Evolutionary conservation across 2,113 vertebrate genomes (phyloP), one percentile per base, ranked within the genome.

Genomic region (Prochilodus magdalenae): DNA sequence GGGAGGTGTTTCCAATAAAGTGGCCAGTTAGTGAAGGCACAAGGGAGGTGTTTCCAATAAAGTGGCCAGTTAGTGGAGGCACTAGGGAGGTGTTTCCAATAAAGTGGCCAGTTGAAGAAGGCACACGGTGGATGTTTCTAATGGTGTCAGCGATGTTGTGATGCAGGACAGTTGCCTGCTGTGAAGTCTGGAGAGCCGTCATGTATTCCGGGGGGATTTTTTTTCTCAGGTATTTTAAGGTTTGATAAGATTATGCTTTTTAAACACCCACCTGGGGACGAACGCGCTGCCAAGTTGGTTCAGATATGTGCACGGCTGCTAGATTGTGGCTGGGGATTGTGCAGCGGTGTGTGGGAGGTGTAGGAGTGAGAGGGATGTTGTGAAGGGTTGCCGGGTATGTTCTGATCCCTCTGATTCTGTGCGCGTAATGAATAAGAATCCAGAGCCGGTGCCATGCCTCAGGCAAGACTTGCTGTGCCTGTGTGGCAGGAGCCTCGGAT

Each of bases 181-280:
- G 16, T 55, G 20, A 55, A 18, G 20, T 49, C 53, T 55, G 53
- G 18, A 18, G 20, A 18, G 53, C 11, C 20, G 53, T 18, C 53
- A 63, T 63, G 13, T 29, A 27, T 63, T 63, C 5, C 16, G 15
- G 15, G 15, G 18, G 53, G 18, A 18, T 55, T 20, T 55, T 55
- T 55, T 55, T 55, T 13, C n/a, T n/a, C n/a, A 55, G 16, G 20
- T 3, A 13, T 20, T 14, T 65, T 14, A 29, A 29, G 26, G 27
- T 65, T 30, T 65, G 27, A 29, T 65, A 27, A 29, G 65, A 67
- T 67, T 65, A 36, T 67, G 30, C 29, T 67, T 70, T 44, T 22
- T n/a, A 14, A 70, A 70, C 33, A 70, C 18, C 66, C 24, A 70
- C 33, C 29, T 67, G 11, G 15, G n/a, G 0, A 24, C n/a, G 14